Evolutionary conservation across 2,797 vertebrate genomes (phyloP).

Genomic region (Mastacembelus armatus): DNA sequence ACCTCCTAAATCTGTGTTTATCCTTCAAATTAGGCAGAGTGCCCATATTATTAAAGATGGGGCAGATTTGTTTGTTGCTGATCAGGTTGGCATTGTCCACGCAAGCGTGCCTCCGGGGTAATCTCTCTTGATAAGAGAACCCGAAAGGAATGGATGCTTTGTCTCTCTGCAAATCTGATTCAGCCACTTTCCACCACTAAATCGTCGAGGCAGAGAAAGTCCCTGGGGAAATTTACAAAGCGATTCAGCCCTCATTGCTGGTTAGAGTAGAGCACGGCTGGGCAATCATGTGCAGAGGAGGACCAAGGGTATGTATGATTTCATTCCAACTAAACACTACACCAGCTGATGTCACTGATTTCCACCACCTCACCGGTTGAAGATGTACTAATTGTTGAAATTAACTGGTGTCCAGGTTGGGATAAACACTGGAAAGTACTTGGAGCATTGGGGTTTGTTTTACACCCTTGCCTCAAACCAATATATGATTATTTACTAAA

Average conservation of each 20-base stretch:
- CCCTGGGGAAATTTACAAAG: constrained; percentile 81
- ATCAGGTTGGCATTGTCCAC: constrained; percentile 78
- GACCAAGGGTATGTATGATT: constrained; percentile 66
- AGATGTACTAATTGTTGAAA: constrained; percentile 60
- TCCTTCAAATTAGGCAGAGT: constrained; percentile 66
- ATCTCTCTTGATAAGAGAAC: constrained; percentile 77
- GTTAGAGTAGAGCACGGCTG: constrained; percentile 73
- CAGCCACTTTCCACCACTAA: constrained; percentile 79
- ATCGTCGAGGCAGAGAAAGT: constrained; percentile 73
- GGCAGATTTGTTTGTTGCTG: constrained; percentile 78
- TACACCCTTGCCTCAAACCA: background rate
- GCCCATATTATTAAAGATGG: constrained; percentile 76
- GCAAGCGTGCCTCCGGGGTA: constrained; percentile 64
- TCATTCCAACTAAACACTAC: constrained; percentile 70
- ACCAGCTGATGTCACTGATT: constrained; percentile 70
- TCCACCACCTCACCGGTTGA: constrained; percentile 30
- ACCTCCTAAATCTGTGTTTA: constrained; percentile 71
- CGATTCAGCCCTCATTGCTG: constrained; percentile 77
- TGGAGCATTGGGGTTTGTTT: constrained; percentile 14
- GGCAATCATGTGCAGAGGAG: constrained; percentile 72
- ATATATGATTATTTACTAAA: background rate
- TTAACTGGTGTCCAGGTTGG: constrained; percentile 43
- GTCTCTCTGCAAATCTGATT: constrained; percentile 81
- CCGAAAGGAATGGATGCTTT: constrained; percentile 75
- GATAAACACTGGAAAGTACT: constrained; percentile 34